Percentiles rank a stretch among this genome's conserved stretches.
Conservation (phyloP, 1,140 invertebrate genomes). For the Megalonaias nervosa region DNA sequence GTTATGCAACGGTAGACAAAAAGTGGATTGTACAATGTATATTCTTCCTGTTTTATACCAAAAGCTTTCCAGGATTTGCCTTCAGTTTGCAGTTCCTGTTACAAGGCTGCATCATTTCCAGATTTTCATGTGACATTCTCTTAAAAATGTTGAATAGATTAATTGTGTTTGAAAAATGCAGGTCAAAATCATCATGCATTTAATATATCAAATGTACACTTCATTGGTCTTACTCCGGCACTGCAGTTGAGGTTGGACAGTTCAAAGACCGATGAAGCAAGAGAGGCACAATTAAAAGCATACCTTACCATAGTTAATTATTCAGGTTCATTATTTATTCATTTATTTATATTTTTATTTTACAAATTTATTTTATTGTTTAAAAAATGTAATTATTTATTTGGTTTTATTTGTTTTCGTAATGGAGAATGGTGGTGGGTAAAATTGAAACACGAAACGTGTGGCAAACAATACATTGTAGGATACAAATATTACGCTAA, state of each 20-base stretch:
- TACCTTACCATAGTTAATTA: neutral
- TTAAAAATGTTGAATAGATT: constrained; percentile 1
- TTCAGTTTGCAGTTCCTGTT: neutral
- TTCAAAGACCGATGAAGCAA: constrained; percentile 20
- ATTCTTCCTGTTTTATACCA: neutral
- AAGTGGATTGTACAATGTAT: neutral
- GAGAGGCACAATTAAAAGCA: neutral
- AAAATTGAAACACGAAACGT: too few relatives aligned
- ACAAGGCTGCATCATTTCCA: neutral
- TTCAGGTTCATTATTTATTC: neutral
- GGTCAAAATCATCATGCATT: neutral
- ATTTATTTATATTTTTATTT: neutral
- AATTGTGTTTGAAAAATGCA: neutral
- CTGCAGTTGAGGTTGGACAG: neutral
- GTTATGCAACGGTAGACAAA: neutral
- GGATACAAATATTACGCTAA: too few relatives aligned
- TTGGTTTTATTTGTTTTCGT: too few relatives aligned
- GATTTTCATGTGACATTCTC: constrained; percentile 1
- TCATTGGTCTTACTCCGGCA: neutral
- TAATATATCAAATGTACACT: neutral
- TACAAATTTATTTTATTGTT: too few relatives aligned
- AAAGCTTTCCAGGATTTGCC: neutral
- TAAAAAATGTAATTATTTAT: too few relatives aligned
- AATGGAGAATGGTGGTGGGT: too few relatives aligned
- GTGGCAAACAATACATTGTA: too few relatives aligned